Percentiles rank a stretch among this genome's conserved stretches.
These are phyloP conservation scores for Nasalis larvatus DNA, from an alignment of 2,113 vertebrate genomes.

Conservation along the genomic window DNA sequence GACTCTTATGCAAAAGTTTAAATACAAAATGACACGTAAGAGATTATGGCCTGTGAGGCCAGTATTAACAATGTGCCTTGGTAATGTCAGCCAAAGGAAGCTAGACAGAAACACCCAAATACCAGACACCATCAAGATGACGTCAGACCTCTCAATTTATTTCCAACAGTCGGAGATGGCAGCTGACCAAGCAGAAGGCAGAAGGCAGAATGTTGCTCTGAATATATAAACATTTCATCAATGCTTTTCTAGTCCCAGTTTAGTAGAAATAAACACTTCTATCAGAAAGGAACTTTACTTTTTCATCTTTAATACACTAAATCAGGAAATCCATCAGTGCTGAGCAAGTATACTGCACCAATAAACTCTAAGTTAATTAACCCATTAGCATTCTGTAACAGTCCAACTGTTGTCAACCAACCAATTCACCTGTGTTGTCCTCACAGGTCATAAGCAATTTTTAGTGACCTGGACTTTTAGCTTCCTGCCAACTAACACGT, in stretches of 20 bases:
- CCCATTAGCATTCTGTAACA: not conserved
- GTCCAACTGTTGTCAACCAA: not conserved
- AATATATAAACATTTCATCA: not conserved
- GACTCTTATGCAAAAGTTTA: not conserved
- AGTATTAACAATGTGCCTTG: not conserved
- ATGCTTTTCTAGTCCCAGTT: not conserved
- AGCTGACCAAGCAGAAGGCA: not conserved
- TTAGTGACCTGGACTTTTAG: not conserved
- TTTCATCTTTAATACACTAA: not conserved
- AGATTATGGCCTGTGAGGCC: not conserved
- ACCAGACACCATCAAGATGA: not conserved
- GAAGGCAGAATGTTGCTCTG: not conserved
- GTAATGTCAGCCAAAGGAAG: not conserved
- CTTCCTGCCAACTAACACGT: not conserved
- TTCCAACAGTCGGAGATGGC: not conserved
- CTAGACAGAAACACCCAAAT: not conserved
- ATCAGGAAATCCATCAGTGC: not conserved
- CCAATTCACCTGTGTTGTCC: not conserved
- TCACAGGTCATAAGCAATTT: not conserved
- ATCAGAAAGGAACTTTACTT: not conserved
- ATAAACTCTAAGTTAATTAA: not conserved
- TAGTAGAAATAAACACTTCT: not conserved
- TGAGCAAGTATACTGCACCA: not conserved
- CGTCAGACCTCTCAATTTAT: not conserved
- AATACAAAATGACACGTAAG: not conserved